Conservation (phyloP, 2,113 vertebrate species). For the Neodontobutis hainanensis region DNA sequence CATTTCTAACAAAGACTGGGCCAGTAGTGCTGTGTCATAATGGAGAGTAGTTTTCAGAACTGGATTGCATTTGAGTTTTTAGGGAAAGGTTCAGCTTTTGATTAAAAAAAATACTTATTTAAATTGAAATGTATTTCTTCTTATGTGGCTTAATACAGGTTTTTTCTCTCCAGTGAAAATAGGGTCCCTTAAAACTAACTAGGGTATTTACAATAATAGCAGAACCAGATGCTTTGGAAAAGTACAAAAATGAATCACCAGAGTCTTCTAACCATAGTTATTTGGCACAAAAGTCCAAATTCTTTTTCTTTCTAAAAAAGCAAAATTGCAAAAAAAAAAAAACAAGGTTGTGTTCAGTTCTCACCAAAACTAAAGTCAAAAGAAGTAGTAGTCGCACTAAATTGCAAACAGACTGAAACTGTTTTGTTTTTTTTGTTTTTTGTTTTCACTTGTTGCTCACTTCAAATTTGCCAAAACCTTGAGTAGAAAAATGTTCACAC, state of each 20-base stretch:
- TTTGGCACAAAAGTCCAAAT: constrained; percentile 50
- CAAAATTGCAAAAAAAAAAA: no score
- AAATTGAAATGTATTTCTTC: not conserved
- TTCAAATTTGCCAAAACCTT: no score
- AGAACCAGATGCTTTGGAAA: constrained; percentile 55
- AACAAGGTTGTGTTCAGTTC: constrained; percentile 22
- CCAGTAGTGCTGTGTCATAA: constrained; percentile 17
- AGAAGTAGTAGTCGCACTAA: not conserved
- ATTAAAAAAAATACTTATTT: not conserved
- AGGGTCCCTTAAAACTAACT: constrained; percentile 21
- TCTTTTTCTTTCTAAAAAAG: constrained; percentile 43
- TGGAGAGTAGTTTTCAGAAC: not conserved
- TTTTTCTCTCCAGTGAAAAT: not conserved
- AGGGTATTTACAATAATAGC: constrained; percentile 33
- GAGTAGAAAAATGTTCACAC: no score
- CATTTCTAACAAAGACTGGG: constrained; percentile 12
- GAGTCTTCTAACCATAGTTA: constrained; percentile 51
- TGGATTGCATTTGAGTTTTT: no score
- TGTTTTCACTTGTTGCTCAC: no score
- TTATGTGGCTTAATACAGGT: not conserved
- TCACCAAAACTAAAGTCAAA: constrained; percentile 42
- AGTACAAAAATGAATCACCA: constrained; percentile 58
- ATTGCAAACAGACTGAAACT: not conserved
- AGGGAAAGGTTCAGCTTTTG: not conserved
- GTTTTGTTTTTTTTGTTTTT: no score